Conservation (phyloP, 1,140 invertebrate genomes). For the Brachionus angularis region DNA sequence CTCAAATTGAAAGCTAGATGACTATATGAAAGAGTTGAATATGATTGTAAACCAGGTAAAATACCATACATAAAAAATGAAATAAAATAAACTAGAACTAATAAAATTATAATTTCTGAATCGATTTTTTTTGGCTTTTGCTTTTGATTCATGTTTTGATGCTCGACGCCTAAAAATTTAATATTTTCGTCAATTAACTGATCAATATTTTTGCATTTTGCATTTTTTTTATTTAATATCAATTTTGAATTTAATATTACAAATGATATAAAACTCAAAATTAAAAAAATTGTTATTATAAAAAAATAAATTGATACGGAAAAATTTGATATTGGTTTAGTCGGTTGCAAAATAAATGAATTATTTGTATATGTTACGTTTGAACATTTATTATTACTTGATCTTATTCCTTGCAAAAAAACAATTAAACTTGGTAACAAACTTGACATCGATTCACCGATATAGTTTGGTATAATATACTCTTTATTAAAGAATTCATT, state of each 20-base stretch:
- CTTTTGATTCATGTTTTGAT: not conserved
- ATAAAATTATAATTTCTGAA: constrained; percentile 6
- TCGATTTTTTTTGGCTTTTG: not conserved
- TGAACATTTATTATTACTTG: not conserved
- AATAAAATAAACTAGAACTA: constrained; percentile 16
- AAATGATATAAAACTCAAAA: constrained; percentile 14
- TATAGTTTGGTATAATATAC: constrained; percentile 67
- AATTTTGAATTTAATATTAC: not conserved
- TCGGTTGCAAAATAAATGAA: not conserved
- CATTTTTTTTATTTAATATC: constrained; percentile 1
- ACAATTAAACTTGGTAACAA: constrained; percentile 22
- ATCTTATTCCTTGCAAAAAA: constrained; percentile 31
- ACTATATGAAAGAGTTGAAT: constrained; percentile 80
- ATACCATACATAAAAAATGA: constrained; percentile 63
- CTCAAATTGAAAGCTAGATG: constrained; percentile 51
- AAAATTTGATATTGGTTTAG: constrained; percentile 12
- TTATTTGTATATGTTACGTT: not conserved
- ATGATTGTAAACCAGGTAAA: constrained; percentile 77
- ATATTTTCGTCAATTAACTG: not conserved
- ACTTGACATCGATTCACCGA: constrained; percentile 60
- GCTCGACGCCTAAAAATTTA: not conserved
- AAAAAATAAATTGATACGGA: constrained; percentile 28
- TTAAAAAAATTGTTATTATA: constrained; percentile 16
- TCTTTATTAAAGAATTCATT: constrained; percentile 63
- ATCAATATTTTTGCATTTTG: not conserved